These are phyloP conservation scores for Festucalex cinctus DNA, from an alignment of 2,113 vertebrate genomes.

Conservation along the genomic window DNA sequence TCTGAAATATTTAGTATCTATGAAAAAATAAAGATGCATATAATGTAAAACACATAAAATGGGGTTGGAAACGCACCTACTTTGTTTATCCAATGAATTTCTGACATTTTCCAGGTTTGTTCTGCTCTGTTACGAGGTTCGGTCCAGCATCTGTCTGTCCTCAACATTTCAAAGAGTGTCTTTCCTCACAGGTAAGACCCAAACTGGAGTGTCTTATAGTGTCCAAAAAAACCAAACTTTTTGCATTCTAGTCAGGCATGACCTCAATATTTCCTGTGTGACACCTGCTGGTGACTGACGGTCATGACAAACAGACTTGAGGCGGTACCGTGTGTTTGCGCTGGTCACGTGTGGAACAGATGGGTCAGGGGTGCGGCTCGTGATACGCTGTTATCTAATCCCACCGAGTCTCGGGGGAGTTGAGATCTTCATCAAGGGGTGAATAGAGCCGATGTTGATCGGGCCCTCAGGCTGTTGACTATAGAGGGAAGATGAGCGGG, in stretches of 20 bases:
- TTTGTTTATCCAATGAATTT: not conserved
- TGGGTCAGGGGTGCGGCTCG: slow-evolving; percentile 26
- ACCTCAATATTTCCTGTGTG: slow-evolving; percentile 18
- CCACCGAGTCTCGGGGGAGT: slow-evolving; percentile 30
- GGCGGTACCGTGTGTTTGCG: not conserved
- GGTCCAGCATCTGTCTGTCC: slow-evolving; percentile 58
- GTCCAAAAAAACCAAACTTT: not conserved
- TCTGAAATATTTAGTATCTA: too few species aligned
- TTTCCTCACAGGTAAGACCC: slow-evolving; percentile 64
- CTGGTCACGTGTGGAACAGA: slow-evolving; percentile 29
- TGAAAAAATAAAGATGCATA: too few species aligned
- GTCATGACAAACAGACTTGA: slow-evolving; percentile 6
- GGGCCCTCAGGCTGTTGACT: not conserved
- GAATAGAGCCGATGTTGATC: not conserved
- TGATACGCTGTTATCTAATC: slow-evolving; percentile 25
- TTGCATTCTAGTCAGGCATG: not conserved
- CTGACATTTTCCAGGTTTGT: slow-evolving; percentile 52
- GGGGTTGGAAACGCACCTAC: too few species aligned
- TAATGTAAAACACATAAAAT: too few species aligned
- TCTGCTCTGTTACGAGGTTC: slow-evolving; percentile 66
- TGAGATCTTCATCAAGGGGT: slow-evolving; percentile 20
- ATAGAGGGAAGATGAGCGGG: not conserved
- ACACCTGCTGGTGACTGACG: slow-evolving; percentile 46
- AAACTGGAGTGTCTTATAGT: not conserved
- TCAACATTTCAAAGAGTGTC: slow-evolving; percentile 64